Evolutionary conservation across 2,888 invertebrate genomes (phyloP), one percentile per base, ranked within the genome.

Genomic region (Idaea dimidiata): DNA sequence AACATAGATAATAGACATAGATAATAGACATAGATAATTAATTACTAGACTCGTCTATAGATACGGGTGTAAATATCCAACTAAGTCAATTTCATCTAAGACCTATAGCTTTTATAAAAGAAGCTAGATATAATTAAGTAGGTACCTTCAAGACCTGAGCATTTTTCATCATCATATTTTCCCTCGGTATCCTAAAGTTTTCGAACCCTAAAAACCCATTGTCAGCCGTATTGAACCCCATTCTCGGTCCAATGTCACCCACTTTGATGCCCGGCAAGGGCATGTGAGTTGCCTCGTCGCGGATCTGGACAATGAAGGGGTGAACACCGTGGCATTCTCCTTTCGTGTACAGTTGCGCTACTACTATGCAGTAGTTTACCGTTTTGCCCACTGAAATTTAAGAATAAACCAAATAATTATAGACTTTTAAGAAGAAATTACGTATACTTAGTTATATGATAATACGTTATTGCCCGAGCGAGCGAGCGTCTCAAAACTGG

Each of bases 191-290:
- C 69, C 97, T 94, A 43, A 96, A 95, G 72, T 97, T 93, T 59
- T 97, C 94, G 64, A 99, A 96, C 0, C 96, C 96, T 58, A 99
- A 91, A 83, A 96, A 99, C 0, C 99, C 99, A 86, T 99, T 98
- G 79, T 99, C 98, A 18, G 96, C 95, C 0, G 95, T 94, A 73
- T 97, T 96, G 94, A 97, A 97, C 10, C 98, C 98, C 72, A 99
- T 93, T 83, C 97, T 98, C 0, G 96, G 95, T 0, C 99, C 99
- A 72, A 99, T 97, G 83, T 99, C 99, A 0, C 98, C 99, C 61
- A 98, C 94, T 80, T 95, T 96, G 62, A 98, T 95, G 77, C 97
- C 98, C 5, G 95, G 94, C 76, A 98, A 76, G 0, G 98, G 97
- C 80, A 94, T 89, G 78, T 98, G 98, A 0, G 97, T 97, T 7